phyloP scores from a whole-genome alignment of 2,113 vertebrate species.

The Prinia subflava region DNA sequence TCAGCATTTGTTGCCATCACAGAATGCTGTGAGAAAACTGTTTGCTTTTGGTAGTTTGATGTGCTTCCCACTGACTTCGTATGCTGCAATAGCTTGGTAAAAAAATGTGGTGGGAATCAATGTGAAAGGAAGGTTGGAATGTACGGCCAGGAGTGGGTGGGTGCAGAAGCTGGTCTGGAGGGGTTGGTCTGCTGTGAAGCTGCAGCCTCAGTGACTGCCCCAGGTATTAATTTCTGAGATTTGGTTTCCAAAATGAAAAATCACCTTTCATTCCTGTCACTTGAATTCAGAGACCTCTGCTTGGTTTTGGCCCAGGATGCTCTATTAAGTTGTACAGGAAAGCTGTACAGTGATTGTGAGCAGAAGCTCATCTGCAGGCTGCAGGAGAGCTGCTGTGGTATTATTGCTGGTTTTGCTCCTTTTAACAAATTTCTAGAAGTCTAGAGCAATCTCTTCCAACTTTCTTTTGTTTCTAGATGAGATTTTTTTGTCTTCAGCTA shows the following conservation, averaged over 20 bases:
- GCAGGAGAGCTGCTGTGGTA: neutral
- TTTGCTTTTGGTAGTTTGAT: neutral
- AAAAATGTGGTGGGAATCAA: neutral
- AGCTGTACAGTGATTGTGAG: neutral
- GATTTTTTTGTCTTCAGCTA: neutral
- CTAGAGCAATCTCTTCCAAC: neutral
- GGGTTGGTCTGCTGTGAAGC: neutral
- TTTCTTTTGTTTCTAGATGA: neutral
- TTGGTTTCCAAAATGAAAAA: neutral
- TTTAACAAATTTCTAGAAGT: neutral
- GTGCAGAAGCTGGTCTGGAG: neutral
- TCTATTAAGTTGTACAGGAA: neutral
- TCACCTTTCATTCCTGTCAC: neutral
- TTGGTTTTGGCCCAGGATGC: neutral
- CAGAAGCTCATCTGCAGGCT: neutral
- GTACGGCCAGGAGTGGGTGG: rapidly evolving
- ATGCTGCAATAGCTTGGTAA: neutral
- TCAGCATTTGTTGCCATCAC: neutral
- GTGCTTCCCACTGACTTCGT: neutral
- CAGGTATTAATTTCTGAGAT: neutral
- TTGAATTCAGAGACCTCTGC: neutral
- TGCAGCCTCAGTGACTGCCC: neutral
- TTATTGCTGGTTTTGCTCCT: neutral
- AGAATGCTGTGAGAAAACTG: neutral
- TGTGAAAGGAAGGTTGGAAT: neutral